Evolutionary conservation across 2,888 invertebrate genomes (phyloP).

Genomic region (Gerris lacustris): DNA sequence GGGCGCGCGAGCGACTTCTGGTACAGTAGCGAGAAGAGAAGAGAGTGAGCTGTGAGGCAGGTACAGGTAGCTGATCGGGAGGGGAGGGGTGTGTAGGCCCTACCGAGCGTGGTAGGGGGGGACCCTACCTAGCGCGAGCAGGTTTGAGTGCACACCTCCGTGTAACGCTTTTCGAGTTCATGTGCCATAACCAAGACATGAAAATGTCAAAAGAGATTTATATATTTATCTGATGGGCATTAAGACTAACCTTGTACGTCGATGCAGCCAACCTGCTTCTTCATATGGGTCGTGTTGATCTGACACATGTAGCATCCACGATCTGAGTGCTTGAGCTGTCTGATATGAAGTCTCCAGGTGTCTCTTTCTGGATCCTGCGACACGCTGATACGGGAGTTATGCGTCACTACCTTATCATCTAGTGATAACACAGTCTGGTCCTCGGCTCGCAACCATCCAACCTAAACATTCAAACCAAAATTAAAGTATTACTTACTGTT

Average conservation of each 20-base stretch:
- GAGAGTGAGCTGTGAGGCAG: too few species aligned
- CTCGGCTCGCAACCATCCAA: constrained; percentile 79
- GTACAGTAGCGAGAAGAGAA: too few species aligned
- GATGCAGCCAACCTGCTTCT: constrained; percentile 73
- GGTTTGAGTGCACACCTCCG: too few species aligned
- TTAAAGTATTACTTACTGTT: constrained; percentile 22
- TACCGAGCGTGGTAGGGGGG: too few species aligned
- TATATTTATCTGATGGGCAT: neutral
- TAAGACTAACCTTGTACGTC: constrained; percentile 39
- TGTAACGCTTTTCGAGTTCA: too few species aligned
- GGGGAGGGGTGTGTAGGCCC: too few species aligned
- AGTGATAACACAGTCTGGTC: constrained; percentile 79
- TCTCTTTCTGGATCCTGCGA: constrained; percentile 57
- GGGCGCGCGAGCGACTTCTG: too few species aligned
- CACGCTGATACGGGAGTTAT: constrained; percentile 69
- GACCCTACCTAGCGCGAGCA: too few species aligned
- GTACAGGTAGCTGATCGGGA: too few species aligned
- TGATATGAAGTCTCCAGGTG: constrained; percentile 75
- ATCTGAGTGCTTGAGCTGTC: constrained; percentile 67
- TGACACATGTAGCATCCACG: constrained; percentile 86
- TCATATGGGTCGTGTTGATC: constrained; percentile 78
- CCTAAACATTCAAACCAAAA: constrained; percentile 42
- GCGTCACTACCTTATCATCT: constrained; percentile 70
- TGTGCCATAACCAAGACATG: too few species aligned
- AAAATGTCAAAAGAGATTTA: too few species aligned